A percentile compares a stretch with the other conserved stretches of the same genome.
Conservation (phyloP, 2,797 vertebrate species). For the Myripristis jacobus region DNA sequence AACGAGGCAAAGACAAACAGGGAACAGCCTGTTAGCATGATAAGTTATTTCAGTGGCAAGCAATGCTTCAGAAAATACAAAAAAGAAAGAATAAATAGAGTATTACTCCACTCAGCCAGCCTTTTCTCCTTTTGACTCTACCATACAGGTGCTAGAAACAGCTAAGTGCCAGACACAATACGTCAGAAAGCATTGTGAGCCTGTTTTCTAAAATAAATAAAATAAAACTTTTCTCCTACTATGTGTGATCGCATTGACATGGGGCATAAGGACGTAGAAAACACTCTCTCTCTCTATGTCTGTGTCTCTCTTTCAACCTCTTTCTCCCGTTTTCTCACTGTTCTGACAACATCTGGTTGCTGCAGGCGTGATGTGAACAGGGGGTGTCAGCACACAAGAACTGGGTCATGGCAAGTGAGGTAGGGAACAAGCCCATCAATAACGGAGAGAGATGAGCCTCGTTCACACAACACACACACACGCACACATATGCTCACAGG, state of each 20-base stretch:
- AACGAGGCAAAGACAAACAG: conserved; percentile 31
- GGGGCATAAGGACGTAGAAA: background rate
- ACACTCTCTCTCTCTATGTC: conserved; percentile 10
- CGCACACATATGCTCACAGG: conserved; percentile 15
- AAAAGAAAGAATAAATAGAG: background rate
- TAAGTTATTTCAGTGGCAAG: background rate
- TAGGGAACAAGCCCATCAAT: conserved; percentile 73
- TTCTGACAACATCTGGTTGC: conserved; percentile 62
- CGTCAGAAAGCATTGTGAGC: conserved; percentile 18
- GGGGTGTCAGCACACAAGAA: conserved; percentile 71
- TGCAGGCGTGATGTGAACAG: conserved; percentile 67
- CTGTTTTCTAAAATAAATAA: conserved; percentile 23
- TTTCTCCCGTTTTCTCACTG: conserved; percentile 35
- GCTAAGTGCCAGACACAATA: background rate
- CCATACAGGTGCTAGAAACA: background rate
- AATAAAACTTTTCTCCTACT: background rate
- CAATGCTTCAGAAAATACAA: background rate
- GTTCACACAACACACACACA: conserved; percentile 35
- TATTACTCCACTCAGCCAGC: background rate
- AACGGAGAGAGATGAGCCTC: conserved; percentile 66
- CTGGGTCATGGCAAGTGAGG: conserved; percentile 74
- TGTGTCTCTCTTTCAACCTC: conserved; percentile 42
- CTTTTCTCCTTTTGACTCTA: background rate
- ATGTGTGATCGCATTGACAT: conserved; percentile 13
- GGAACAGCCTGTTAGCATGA: background rate